Conservation (phyloP, 2,888 invertebrate species). For the Cheilosia urbana region DNA sequence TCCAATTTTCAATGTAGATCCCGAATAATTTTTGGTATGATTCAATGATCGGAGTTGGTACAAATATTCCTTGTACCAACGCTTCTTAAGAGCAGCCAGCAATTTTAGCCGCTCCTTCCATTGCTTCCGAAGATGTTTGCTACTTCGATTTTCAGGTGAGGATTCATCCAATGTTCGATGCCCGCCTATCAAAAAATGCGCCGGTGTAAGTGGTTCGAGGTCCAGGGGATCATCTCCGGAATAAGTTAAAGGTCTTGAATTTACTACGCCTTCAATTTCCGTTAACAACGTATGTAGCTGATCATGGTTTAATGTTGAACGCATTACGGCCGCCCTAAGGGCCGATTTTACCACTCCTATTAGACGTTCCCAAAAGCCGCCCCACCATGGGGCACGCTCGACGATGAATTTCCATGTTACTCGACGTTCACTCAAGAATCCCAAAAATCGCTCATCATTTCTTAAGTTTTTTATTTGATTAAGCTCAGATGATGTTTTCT, state of each 20-base stretch:
- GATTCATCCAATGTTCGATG: too few relatives aligned
- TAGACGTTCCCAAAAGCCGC: constrained; percentile 48
- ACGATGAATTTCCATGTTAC: constrained; percentile 26
- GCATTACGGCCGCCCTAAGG: constrained; percentile 21
- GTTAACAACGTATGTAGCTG: constrained; percentile 32
- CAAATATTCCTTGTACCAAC: constrained; percentile 47
- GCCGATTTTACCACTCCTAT: constrained; percentile 43
- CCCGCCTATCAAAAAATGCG: constrained; percentile 22
- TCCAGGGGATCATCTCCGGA: constrained; percentile 31
- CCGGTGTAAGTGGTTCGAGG: constrained; percentile 22
- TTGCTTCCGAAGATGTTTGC: constrained; percentile 16
- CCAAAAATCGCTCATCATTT: constrained; percentile 6
- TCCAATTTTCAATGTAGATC: constrained; percentile 18
- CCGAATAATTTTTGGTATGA: constrained; percentile 18
- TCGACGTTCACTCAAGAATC: constrained; percentile 19
- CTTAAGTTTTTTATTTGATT: not conserved
- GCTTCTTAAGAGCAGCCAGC: constrained; percentile 29
- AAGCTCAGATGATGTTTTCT: constrained; percentile 12
- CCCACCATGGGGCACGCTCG: too few relatives aligned
- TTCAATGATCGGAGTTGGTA: constrained; percentile 41
- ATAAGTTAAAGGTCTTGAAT: constrained; percentile 36
- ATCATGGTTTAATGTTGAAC: constrained; percentile 24
- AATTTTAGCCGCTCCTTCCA: constrained; percentile 44
- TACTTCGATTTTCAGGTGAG: too few relatives aligned
- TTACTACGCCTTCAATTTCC: constrained; percentile 36